Conservation (phyloP, 2,113 vertebrate species). For the Proteles cristata region DNA sequence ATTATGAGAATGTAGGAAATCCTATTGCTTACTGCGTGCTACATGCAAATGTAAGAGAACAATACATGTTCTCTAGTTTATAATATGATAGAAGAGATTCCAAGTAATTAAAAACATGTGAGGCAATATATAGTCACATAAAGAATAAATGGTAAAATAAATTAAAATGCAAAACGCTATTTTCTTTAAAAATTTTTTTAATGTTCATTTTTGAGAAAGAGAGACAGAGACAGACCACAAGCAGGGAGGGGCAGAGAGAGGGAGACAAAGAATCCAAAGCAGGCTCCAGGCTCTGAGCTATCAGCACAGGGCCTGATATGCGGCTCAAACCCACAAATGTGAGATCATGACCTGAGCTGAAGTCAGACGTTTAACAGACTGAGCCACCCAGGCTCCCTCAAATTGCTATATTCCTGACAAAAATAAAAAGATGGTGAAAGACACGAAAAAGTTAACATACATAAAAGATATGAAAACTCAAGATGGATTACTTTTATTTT, state of each 20-base stretch:
- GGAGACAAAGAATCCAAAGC: too few relatives aligned
- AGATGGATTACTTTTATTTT: not conserved
- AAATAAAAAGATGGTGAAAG: not conserved
- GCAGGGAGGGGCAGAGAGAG: too few relatives aligned
- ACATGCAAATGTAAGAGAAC: not conserved
- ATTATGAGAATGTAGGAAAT: not conserved
- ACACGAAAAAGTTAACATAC: not conserved
- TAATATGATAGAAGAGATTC: not conserved
- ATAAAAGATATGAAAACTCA: not conserved
- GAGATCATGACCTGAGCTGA: too few relatives aligned
- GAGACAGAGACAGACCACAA: too few relatives aligned
- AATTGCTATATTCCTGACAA: not conserved
- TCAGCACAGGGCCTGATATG: too few relatives aligned
- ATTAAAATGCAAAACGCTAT: not conserved
- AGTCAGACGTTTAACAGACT: too few relatives aligned
- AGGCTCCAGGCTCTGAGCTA: too few relatives aligned
- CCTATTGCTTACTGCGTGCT: not conserved
- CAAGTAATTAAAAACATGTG: slow-evolving; percentile 22
- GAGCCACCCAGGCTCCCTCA: too few relatives aligned
- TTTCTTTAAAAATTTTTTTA: too few relatives aligned
- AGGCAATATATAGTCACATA: not conserved
- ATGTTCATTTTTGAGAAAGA: too few relatives aligned
- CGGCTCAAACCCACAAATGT: too few relatives aligned
- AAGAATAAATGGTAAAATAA: not conserved
- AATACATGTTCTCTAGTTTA: not conserved